Evolutionary conservation across 2,888 invertebrate species (phyloP).

Genomic region (Podotricha telesiphe): DNA sequence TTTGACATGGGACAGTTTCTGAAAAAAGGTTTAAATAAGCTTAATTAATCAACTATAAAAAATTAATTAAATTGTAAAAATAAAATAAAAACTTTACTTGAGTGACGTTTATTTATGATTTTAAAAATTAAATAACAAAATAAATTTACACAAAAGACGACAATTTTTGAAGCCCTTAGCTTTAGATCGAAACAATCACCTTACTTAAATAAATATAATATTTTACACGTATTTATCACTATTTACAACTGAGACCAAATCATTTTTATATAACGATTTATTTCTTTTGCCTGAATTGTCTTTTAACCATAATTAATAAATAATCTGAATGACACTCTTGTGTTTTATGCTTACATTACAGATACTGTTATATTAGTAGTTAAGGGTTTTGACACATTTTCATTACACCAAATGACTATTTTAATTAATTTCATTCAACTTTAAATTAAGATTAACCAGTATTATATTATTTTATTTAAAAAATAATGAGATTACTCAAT

Average conservation of each 20-base stretch:
- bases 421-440: slow-evolving; percentile 4
- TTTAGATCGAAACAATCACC: slow-evolving; percentile 30
- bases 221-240: slow-evolving; percentile 32
- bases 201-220: slow-evolving; percentile 37
- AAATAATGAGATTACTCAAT: slow-evolving; percentile 10
- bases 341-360: neutral
- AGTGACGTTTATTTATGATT: slow-evolving; percentile 40
- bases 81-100: slow-evolving; percentile 14
- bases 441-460: neutral
- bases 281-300: slow-evolving; percentile 4
- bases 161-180: slow-evolving; percentile 28
- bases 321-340: neutral
- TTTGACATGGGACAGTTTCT: too few species aligned
- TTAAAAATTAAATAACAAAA: slow-evolving; percentile 50
- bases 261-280: slow-evolving; percentile 17
- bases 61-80: too few species aligned
- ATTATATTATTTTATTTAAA: neutral
- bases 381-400: slow-evolving; percentile 16
- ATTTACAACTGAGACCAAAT: slow-evolving; percentile 25
- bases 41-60: too few species aligned
- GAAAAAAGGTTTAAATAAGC: too few species aligned
- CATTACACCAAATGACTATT: slow-evolving; percentile 3
- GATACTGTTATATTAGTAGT: slow-evolving; percentile 5
- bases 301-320: slow-evolving; percentile 1
- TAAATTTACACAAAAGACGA: slow-evolving; percentile 31